A percentile compares a stretch with the other conserved stretches of the same genome.
These are phyloP conservation scores for Synaphobranchus kaupii DNA, from an alignment of 2,797 vertebrate species.

Conservation along the genomic window DNA sequence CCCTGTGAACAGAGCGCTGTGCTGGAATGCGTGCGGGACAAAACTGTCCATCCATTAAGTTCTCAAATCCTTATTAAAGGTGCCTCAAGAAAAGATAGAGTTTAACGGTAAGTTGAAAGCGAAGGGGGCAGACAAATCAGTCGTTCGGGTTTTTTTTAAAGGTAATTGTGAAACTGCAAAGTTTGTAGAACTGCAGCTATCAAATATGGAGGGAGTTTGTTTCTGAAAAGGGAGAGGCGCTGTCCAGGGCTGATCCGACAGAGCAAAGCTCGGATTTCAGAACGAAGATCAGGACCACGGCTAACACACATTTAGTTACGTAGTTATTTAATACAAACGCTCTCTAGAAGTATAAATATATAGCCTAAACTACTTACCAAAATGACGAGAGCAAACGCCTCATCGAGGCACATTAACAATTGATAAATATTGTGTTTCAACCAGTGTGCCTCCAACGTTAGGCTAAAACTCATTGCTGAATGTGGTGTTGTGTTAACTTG, in stretches of 20 bases:
- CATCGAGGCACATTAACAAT: background rate
- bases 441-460: background rate
- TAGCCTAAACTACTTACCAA: background rate
- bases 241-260: constrained; percentile 86
- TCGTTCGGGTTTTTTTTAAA: background rate
- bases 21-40: constrained; percentile 75
- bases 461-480: background rate
- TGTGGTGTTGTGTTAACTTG: background rate
- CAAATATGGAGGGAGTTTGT: constrained; percentile 70
- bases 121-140: background rate
- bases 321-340: background rate
- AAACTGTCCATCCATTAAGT: constrained; percentile 43
- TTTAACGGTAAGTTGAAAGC: constrained; percentile 14
- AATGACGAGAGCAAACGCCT: background rate
- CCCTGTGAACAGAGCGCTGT: constrained; percentile 58
- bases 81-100: constrained; percentile 22
- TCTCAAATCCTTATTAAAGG: constrained; percentile 22
- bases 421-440: background rate
- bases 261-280: constrained; percentile 58
- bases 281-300: constrained; percentile 70
- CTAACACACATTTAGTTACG: constrained; percentile 63
- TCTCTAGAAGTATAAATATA: background rate
- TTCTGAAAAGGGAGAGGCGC: constrained; percentile 72
- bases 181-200: constrained; percentile 24
- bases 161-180: background rate